Evolutionary conservation across 2,113 vertebrate genomes (phyloP), one percentile per base, ranked within the genome.

Genomic region (Ctenodactylus gundi): DNA sequence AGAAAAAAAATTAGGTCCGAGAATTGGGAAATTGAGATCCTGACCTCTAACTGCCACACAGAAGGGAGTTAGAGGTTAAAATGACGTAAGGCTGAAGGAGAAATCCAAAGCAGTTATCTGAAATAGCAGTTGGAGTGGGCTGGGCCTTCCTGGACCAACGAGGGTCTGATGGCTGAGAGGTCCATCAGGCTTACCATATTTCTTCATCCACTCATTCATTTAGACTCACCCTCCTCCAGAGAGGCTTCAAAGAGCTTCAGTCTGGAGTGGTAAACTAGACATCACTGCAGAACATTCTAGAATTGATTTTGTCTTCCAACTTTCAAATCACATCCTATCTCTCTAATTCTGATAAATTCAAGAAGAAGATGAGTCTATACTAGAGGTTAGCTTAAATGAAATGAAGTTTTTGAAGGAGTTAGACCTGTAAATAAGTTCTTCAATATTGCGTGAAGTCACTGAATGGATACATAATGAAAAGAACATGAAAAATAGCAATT

Each of bases 371-470:
- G 7, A 41, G 64, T 86, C 51, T 93, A 34, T 29, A 67, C 78
- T 68, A 89, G n/a, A 68, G 7, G 2, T 4, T 4, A 0, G 29
- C 64, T 44, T 89, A 91, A 90, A 76, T 46, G n/a, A 75, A 90
- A 89, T 31, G 21, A 90, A 91, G 81, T 49, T 95, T 34, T 73
- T 86, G n/a, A n/a, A n/a, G n/a, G n/a, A n/a, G n/a, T n/a, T n/a
- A n/a, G n/a, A n/a, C n/a, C n/a, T n/a, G n/a, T n/a, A n/a, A n/a
- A n/a, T n/a, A n/a, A 91, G 81, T 49, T 95, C 36, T 73, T 86
- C 29, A 77, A 55, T 51, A 49, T 0, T 57, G n/a, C 62, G 76
- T 70, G 29, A 78, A 93, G 58, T 70, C 34, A 67, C 13, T 29
- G n/a, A 4, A 18, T 82, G 44, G 2, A 53, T 41, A 21, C 85